Base-by-base conservation (phyloP, 1,140 invertebrate genomes). In the Macrobrachium nipponense region DNA sequence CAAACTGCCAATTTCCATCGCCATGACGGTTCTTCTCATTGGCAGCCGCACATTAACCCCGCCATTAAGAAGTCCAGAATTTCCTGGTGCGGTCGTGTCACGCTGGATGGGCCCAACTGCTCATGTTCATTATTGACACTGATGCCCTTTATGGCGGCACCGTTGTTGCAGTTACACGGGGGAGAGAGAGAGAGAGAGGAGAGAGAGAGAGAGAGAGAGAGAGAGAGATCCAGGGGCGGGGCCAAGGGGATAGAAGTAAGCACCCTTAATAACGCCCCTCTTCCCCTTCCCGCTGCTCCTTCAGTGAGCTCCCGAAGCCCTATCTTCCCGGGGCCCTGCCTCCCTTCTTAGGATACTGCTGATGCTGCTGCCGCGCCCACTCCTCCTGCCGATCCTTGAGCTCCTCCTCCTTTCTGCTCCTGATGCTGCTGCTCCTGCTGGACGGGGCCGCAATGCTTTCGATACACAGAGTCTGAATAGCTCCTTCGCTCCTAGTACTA, bases 111-210 rank as follows among this genome's bases (percentile, higher is more conserved):
- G 76, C 82, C 51, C 82, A 85, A 85, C 82, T 85, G 82, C 82
- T 85, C 82, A 85, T 85, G 82, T 79, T 85, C 82, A 85, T 85
- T 85, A 85, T 85, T 85, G 82, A 85, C 82, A 85, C 82, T 85
- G 82, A 85, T 85, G 82, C 82, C 82, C 82, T 85, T 85, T 85
- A 85, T 85, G 82, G 82, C 66, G 64, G 44, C 62, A 85, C 51
- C 51, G 51, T 75, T 85, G 82, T 79, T 85, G 82, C 82, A 70
- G 82, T 85, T 85, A 85, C 75, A 61, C 70, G 82, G 75, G 75
- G 17, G 36, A 11, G 80, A 75, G 5, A 51, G 82, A 64, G 75
- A 17, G 36, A 11, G 80, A 75, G 51, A 51, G 27, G 27, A 36
- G 27, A 36, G 27, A 36, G 27, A 4, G 27, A 36, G 27, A 36